A percentile compares a stretch with the other conserved stretches of the same genome.
Conservation (phyloP, 2,888 invertebrate genomes). For the Acleris cristana region DNA sequence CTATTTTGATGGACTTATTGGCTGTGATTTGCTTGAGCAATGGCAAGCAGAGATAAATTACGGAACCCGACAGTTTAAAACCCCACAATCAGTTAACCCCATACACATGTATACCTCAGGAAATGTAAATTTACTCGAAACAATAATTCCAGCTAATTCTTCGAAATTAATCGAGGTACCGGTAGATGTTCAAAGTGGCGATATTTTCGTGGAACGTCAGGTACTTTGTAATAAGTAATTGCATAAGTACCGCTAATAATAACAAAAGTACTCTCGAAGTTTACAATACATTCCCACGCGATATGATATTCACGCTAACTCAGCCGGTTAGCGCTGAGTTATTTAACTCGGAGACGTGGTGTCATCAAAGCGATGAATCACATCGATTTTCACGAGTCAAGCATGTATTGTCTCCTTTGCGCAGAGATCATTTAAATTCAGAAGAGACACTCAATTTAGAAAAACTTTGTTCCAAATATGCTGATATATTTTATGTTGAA, state of each 20-base stretch:
- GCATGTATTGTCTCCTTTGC: not conserved
- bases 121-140: not conserved
- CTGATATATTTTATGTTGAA: constrained; percentile 32
- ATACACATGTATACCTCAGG: constrained; percentile 1
- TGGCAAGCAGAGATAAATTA: constrained; percentile 38
- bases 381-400: not conserved
- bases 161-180: not conserved
- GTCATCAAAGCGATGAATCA: too few relatives aligned
- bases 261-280: not conserved
- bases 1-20: constrained; percentile 40
- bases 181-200: not conserved
- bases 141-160: not conserved
- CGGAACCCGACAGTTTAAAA: not conserved
- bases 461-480: constrained; percentile 30
- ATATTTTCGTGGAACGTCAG: not conserved
- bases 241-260: not conserved
- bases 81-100: not conserved
- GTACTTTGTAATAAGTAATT: not conserved
- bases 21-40: too few relatives aligned
- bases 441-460: too few relatives aligned
- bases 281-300: not conserved
- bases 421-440: constrained; percentile 5
- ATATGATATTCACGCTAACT: constrained; percentile 1
- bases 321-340: not conserved
- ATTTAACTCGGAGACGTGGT: not conserved